Base-by-base conservation (phyloP, 2,797 vertebrate genomes). In the Tokudaia muenninki region DNA sequence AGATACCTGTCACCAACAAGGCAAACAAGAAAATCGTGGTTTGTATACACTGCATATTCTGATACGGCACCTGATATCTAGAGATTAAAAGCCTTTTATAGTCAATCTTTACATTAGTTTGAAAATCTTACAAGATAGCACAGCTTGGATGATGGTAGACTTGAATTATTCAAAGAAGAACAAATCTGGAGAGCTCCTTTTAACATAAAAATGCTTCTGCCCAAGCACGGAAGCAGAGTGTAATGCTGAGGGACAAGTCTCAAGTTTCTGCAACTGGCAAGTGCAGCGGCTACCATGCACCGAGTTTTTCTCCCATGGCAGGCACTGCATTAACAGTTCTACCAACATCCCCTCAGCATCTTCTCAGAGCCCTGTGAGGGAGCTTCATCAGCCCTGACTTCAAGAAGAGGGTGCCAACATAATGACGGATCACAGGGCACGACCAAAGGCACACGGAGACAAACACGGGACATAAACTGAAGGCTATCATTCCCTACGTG, bases 271-370 rank as follows among this genome's bases (percentile, higher is more conserved):
- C 34, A 21, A 0, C 6, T 41, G 14, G 13, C 19, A 55, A 6
- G 1, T 24, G 1, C 74, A 65, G 34, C 0, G 55, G 13, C 4
- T 17, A 14, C 37, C 16, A 41, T 0, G 1, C 31, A 29, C 1
- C 17, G n/a, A 75, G 24, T 7, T 87, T 81, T 74, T 37, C 52
- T 81, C 13, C 6, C 34, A 21, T 5, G 14, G 34, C 19, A 41
- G 16, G 37, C 24, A 2, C 26, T 65, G 3, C 61, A 24, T 12
- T 81, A 84, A 88, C 55, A 24, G 3, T 4, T 29, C 13, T 2
- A 37, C 5, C 78, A 87, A 61, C 29, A 81, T 26, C 50, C 13
- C 63, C n/a, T 92, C 81, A n/a, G 11, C 50, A n/a, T 75, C 87
- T 88, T 55, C 87, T 65, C 84, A 77, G 52, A 70, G 31, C 12